Percentiles rank a stretch among this genome's conserved stretches.
Conservation (phyloP, 2,113 vertebrate species). For the Stigmatopora argus region DNA sequence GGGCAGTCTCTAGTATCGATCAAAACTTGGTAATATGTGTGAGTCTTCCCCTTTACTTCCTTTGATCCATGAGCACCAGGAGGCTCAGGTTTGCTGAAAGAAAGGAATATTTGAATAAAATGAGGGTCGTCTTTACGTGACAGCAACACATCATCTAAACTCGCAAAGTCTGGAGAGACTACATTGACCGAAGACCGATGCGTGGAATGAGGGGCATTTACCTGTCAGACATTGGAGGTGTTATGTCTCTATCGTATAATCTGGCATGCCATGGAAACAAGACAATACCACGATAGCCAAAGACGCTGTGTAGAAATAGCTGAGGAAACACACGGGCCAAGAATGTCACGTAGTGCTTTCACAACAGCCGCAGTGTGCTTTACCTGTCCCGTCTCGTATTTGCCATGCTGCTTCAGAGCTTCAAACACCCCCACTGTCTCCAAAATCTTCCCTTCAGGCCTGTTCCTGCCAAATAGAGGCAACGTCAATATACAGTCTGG, state of each 20-base stretch:
- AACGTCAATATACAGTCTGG: conserved; percentile 38
- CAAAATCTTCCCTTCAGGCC: conserved; percentile 89
- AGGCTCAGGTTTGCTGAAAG: conserved; percentile 71
- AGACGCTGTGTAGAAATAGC: conserved; percentile 96
- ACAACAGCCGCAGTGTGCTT: conserved; percentile 5
- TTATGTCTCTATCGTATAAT: conserved; percentile 90
- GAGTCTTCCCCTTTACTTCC: conserved; percentile 95
- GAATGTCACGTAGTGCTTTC: not conserved
- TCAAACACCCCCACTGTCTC: conserved; percentile 92
- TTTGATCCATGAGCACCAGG: conserved; percentile 82
- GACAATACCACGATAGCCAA: conserved; percentile 94
- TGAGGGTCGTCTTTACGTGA: not conserved
- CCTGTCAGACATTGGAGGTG: conserved; percentile 84
- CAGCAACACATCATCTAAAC: not conserved
- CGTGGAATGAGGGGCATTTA: conserved; percentile 33
- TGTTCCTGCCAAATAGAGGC: conserved; percentile 76
- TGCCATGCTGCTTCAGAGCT: conserved; percentile 88
- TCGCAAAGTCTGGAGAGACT: accelerated
- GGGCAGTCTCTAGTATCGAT: conserved; percentile 94
- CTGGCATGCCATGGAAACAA: conserved; percentile 98
- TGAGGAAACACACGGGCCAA: conserved; percentile 52
- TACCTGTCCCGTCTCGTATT: conserved; percentile 95
- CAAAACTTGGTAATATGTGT: conserved; percentile 95
- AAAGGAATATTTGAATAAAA: not conserved
- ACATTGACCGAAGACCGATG: not conserved